These are phyloP conservation scores for Drosophila azteca DNA, from an alignment of 1,140 invertebrate genomes.

Conservation along the genomic window DNA sequence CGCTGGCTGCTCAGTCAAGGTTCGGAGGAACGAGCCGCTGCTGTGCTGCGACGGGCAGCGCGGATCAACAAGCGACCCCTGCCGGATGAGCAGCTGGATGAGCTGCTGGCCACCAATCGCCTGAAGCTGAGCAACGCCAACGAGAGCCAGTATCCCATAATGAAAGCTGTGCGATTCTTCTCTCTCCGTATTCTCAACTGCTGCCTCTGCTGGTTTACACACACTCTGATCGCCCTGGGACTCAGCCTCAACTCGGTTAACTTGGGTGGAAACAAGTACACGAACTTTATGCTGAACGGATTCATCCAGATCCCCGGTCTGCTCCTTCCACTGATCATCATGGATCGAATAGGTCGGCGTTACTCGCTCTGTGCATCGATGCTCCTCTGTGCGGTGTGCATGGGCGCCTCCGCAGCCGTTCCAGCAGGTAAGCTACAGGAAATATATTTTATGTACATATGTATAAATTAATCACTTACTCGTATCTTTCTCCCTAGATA, in stretches of 20 bases:
- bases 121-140: conserved; percentile 60
- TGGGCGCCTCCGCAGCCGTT: conserved; percentile 63
- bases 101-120: conserved; percentile 60
- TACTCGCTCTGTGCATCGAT: conserved; percentile 86
- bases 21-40: conserved; percentile 86
- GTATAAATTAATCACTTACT: not conserved
- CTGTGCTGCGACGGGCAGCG: conserved; percentile 86
- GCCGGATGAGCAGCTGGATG: conserved; percentile 85
- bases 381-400: conserved; percentile 86
- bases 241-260: conserved; percentile 91
- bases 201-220: conserved; percentile 88
- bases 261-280: conserved; percentile 89
- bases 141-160: conserved; percentile 74
- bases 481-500: conserved; percentile 60
- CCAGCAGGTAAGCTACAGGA: conserved; percentile 38
- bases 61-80: conserved; percentile 87
- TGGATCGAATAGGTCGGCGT: conserved; percentile 88
- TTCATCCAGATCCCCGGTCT: conserved; percentile 90
- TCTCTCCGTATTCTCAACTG: conserved; percentile 86
- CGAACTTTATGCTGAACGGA: conserved; percentile 89
- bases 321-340: conserved; percentile 86
- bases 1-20: conserved; percentile 90
- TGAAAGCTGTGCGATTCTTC: conserved; percentile 59
- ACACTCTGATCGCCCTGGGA: conserved; percentile 91
- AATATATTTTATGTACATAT: not conserved